Evolutionary conservation across 2,797 vertebrate species (phyloP), one percentile per base, ranked within the genome.

Genomic region (Babyrousa celebensis): DNA sequence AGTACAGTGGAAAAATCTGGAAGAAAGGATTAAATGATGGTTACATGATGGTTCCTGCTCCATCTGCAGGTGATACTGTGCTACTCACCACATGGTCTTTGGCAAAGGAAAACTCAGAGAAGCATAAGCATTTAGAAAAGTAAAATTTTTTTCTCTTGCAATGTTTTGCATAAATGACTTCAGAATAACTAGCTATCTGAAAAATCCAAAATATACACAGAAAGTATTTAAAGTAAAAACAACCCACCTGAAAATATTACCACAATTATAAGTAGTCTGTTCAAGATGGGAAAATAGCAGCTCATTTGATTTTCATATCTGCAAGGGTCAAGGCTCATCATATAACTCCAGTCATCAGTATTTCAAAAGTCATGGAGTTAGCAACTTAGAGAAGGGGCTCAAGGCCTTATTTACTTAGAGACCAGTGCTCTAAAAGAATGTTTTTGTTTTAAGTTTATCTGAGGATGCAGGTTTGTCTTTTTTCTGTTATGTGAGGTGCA

Each of bases 161-260:
- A 21, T 68, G 40, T 60, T 94, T 92, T 68, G 16, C 20, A 74
- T 54, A 92, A 75, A n/a, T 52, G 62, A 85, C 43, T 88, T 78
- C 79, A 84, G n/a, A 78, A 79, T 48, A 96, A 83, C 23, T 71
- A 29, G 32, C 14, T 88, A 29, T 43, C n/a, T 17, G 70, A 56
- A 67, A 29, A 23, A 36, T 8, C 52, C 77, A 2, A 18, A 90
- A 79, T 8, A 43, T 40, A 67, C 32, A 71, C 29, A 56, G 71
- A 25, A 87, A 40, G 1, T 72, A 93, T 36, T n/a, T 71, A 58
- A 62, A 32, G 52, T 58, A 85, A 85, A 89, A 58, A 8, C 15
- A 58, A 54, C 9, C 12, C 54, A 1, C 54, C 12, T 77, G 36
- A 82, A 96, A 83, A 83, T n/a, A 3, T 65, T 54, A 79, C 48